Base-by-base conservation (phyloP, 2,888 invertebrate species). In the Corbicula japonica region DNA sequence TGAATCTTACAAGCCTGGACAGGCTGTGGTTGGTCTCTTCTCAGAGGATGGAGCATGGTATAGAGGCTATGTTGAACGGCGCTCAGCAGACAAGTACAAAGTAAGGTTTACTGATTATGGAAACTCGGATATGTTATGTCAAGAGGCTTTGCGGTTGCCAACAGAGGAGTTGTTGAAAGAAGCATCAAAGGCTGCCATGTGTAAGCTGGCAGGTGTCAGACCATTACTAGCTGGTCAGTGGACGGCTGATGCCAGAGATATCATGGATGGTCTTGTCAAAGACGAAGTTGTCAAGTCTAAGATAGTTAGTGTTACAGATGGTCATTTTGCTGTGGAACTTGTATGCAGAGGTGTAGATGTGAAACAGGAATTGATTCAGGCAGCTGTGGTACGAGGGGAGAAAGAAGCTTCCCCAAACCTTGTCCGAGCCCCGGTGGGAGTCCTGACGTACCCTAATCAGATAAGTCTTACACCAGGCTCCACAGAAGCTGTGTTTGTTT, bases 31-130 rank as follows among this genome's bases (percentile, higher is more conserved):
- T 76, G 95, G 96, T 46, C 92, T 95, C 32, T 96, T 95, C 86
- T 93, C 94, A 0, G 95, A 95, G 72, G 96, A 96, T 89, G 94
- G 94, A 0, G 90, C 93, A 23, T 96, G 96, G 96, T 96, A 97
- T 91, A 94, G 97, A 77, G 96, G 94, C 1, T 88, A 94, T 12
- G 94, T 96, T 28, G 88, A 88, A 12, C 94, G 95, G 52, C 89
- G 95, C 1, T 91, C 93, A 21, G 93, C 92, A 1, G 87, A 68
- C 23, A 73, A 84, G 21, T 76, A 80, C 18, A 77, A 79, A 30
- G 86, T 87, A 0, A 73, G 87, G 28, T 91, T 90, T 84, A 86
- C 89, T 26, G 91, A 91, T 63, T 92, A 91, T 85, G 92, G 92
- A 12, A 92, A 92, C 71, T 58, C 84, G 30, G 92, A 92, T 38